Base-by-base conservation (phyloP, 2,888 invertebrate species). In the Ptilodon capucinus region DNA sequence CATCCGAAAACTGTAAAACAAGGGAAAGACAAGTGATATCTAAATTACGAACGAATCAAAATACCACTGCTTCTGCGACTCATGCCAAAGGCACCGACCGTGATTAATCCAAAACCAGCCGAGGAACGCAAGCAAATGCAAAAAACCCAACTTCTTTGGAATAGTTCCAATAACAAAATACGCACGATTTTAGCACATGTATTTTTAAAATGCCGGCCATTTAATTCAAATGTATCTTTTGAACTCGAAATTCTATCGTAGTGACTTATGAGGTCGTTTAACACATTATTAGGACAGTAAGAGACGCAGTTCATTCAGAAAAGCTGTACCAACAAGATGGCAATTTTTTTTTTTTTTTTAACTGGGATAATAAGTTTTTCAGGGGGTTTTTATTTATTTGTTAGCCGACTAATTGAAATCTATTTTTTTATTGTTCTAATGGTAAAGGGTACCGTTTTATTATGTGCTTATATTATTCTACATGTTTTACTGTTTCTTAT, bases 111-210 rank as follows among this genome's bases (percentile, higher is more conserved):
- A 35, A 54, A 55, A 48, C 51, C 51, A 51, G 48, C 44, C 28
- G 44, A 54, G 13, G 36, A 60, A 53, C 52, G 48, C 44, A 53
- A 46, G 61, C 63, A 65, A 64, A 70, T 67, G 61, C 56, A 75
- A 76, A 78, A 74, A 63, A 52, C 42, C 54, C 57, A 48, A 57
- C 57, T 54, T 49, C 50, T 67, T 77, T 81, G 81, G 80, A 75
- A 38, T 25, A 49, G 44, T 40, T 74, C 81, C 81, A 81, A 76
- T 50, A 56, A 63, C 51, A 51, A 62, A 61, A 62, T 60, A 62
- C 64, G 57, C 55, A 57, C 51, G 46, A 64, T 52, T 47, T 58
- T 44, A 42, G 42, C 44, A 44, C 53, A 41, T 40, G 42, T 55
- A 62, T 68, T 64, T 66, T 61, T 57, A 54, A 57, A 54, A 40